Percentiles rank a stretch among this genome's conserved stretches.
Evolutionary conservation across 1,140 invertebrate species (phyloP).

Genomic region (Drosophila persimilis): DNA sequence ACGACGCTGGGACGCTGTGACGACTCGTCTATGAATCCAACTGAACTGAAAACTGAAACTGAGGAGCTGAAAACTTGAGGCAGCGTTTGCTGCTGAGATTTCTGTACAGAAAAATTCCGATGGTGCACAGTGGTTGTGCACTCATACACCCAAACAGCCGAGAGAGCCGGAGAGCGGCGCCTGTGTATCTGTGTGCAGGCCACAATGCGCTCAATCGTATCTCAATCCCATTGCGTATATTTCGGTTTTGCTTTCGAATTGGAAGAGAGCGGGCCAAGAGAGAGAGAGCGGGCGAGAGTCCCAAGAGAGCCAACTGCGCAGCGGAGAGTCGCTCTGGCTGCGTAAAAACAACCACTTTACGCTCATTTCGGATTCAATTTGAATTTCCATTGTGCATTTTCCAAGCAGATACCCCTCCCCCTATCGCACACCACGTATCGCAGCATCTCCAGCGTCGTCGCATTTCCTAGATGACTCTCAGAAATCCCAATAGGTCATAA

Average conservation of each 20-base stretch:
- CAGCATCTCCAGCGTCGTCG: not conserved
- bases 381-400: conserved; percentile 60
- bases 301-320: conserved; percentile 3
- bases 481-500: conserved; percentile 39
- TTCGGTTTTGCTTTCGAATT: conserved; percentile 65
- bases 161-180: conserved; percentile 8
- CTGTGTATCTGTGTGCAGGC: conserved; percentile 25
- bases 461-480: conserved; percentile 10
- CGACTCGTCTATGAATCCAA: conserved; percentile 65
- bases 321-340: not conserved
- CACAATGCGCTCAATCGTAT: not conserved
- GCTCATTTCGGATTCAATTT: conserved; percentile 55
- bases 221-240: conserved; percentile 37
- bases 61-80: conserved; percentile 57
- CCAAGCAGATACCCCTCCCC: conserved; percentile 23
- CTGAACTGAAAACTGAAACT: conserved; percentile 69
- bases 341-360: conserved; percentile 72
- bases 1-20: conserved; percentile 64
- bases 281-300: no score
- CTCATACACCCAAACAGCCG: conserved; percentile 1
- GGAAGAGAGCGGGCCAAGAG: conserved; percentile 25
- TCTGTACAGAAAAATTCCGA: conserved; percentile 74
- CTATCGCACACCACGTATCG: not conserved
- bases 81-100: conserved; percentile 55
- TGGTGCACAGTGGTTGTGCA: conserved; percentile 63